These are phyloP conservation scores for Lasioglossum figueresi DNA, from an alignment of 2,888 invertebrate species.

Conservation along the genomic window DNA sequence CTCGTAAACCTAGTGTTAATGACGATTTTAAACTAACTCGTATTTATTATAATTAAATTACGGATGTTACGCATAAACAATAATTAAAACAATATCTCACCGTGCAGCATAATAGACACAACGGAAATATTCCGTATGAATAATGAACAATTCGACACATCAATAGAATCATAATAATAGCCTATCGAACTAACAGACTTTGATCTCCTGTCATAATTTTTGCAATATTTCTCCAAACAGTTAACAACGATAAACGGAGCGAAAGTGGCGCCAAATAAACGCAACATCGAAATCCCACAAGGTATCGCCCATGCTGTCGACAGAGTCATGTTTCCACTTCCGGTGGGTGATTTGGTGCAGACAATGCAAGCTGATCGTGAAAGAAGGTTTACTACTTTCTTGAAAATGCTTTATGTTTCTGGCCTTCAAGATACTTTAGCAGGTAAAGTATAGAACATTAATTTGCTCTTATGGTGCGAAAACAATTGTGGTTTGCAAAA, in stretches of 20 bases:
- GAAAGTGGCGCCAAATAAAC: constrained; percentile 91
- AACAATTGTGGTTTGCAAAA: neutral
- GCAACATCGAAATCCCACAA: constrained; percentile 93
- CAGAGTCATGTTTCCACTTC: constrained; percentile 94
- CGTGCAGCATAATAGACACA: neutral
- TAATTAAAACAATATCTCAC: neutral
- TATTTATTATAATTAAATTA: no score
- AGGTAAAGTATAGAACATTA: constrained; percentile 83
- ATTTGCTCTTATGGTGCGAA: neutral
- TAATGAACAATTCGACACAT: neutral
- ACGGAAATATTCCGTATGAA: no score
- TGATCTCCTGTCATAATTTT: neutral
- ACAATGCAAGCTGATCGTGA: constrained; percentile 94
- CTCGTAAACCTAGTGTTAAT: no score
- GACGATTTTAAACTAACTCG: no score
- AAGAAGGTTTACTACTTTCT: constrained; percentile 91
- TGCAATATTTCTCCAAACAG: constrained; percentile 79
- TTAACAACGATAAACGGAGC: constrained; percentile 95
- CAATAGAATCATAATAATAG: neutral
- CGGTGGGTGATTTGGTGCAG: constrained; percentile 93
- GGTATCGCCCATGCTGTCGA: constrained; percentile 94
- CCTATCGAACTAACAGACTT: neutral
- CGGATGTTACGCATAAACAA: no score
- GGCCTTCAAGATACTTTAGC: constrained; percentile 90
- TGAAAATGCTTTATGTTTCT: constrained; percentile 91